Base-by-base conservation (phyloP, 2,113 vertebrate species). In the Zeus faber region DNA sequence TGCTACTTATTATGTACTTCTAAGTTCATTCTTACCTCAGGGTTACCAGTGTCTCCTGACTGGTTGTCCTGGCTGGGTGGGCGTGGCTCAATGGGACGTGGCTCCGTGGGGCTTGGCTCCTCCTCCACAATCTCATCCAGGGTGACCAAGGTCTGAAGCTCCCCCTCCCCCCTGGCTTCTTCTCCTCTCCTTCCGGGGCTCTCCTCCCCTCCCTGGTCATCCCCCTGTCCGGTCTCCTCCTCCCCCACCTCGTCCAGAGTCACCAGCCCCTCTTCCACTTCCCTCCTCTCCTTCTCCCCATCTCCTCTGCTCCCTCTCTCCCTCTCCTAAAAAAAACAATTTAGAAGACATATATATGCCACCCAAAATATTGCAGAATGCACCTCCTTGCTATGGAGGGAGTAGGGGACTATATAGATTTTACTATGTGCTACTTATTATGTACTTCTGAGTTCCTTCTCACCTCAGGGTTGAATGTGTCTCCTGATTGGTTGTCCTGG, bases 61-160 rank as follows among this genome's bases (percentile, higher is more conserved):
- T 79, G 56, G 8, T 77, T 71, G 9, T 75, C 76, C 29, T 49
- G 52, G 39, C 2, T 21, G 18, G 41, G 25, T 18, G 60, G 70
- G 8, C 1, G 20, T n/a, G 43, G 3, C 37, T n/a, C n/a, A n/a
- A n/a, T n/a, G n/a, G n/a, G n/a, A n/a, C n/a, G n/a, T n/a, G n/a
- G n/a, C n/a, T 71, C 56, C 0, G 0, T 5, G 0, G 5, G 2
- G 11, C 8, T 25, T 10, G 24, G 27, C 43, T 55, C 65, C 0
- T 74, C 72, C n/a, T 66, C 81, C 46, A 68, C 66, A 31, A 81
- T 69, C 67, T 84, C 81, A 59, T 84, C 81, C 40, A 84, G 49
- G 0, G 81, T 84, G 46, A 84, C 81, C 13, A 84, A 61, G 1
- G 60, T 61, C 41, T 77, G 74, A 40, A 85, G 64, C 8, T 84